These are phyloP conservation scores for Atta cephalotes DNA, from an alignment of 1,140 invertebrate species.

Conservation along the genomic window DNA sequence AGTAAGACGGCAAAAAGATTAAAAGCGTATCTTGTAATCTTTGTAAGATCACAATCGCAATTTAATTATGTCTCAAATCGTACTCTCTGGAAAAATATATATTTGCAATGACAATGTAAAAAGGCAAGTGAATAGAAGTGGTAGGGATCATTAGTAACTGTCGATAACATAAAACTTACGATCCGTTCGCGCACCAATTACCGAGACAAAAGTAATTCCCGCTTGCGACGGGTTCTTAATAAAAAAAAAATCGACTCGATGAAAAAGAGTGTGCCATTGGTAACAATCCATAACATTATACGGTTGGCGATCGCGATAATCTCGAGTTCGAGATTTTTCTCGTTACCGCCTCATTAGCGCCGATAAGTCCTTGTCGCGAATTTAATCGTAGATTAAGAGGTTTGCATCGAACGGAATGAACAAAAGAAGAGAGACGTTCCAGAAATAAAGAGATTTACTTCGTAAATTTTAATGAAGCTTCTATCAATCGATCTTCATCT, in stretches of 20 bases:
- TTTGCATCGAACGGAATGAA: slow-evolving; percentile 14
- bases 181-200: slow-evolving; percentile 42
- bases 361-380: slow-evolving; percentile 36
- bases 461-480: background rate
- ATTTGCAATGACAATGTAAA: slow-evolving; percentile 33
- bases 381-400: slow-evolving; percentile 52
- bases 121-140: background rate
- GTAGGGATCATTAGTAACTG: slow-evolving; percentile 51
- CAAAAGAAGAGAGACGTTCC: background rate
- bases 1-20: background rate
- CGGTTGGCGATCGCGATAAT: slow-evolving; percentile 53
- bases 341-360: slow-evolving; percentile 57
- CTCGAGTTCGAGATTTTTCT: slow-evolving; percentile 41
- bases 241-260: slow-evolving; percentile 44
- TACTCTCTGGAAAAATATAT: background rate
- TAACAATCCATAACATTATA: slow-evolving; percentile 55
- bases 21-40: background rate
- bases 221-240: slow-evolving; percentile 40
- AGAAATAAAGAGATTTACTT: background rate
- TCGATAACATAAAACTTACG: slow-evolving; percentile 58
- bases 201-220: slow-evolving; percentile 55
- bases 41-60: background rate
- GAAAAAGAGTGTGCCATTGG: slow-evolving; percentile 40
- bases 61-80: background rate
- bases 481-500: background rate